A percentile compares a stretch with the other conserved stretches of the same genome.
These are phyloP conservation scores for Mergus octosetaceus DNA, from an alignment of 2,797 vertebrate species.

Conservation along the genomic window DNA sequence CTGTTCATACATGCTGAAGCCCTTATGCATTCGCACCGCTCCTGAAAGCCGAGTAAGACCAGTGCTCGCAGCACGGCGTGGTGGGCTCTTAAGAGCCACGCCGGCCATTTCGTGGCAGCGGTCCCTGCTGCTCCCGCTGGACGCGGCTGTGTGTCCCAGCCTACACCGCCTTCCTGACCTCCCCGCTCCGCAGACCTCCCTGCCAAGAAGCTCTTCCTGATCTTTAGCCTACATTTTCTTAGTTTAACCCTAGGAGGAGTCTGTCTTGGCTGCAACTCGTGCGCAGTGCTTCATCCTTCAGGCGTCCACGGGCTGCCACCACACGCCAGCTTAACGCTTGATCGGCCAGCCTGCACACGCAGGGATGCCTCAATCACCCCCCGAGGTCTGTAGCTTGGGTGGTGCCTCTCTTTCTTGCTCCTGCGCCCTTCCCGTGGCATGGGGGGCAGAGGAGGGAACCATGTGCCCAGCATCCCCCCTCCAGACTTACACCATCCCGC, in stretches of 20 bases:
- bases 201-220: not conserved
- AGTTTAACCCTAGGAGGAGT: not conserved
- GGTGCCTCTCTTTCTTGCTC: not conserved
- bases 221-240: not conserved
- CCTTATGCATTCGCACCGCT: accelerated
- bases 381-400: accelerated
- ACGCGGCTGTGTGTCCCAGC: not conserved
- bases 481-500: accelerated
- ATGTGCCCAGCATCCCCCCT: accelerated
- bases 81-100: accelerated
- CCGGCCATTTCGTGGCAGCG: accelerated
- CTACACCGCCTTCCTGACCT: not conserved
- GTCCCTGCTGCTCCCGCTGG: accelerated
- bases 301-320: accelerated
- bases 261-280: not conserved
- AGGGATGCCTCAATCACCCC: not conserved
- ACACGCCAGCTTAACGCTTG: not conserved
- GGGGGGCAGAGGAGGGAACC: accelerated
- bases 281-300: not conserved
- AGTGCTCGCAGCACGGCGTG: accelerated
- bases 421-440: not conserved
- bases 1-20: not conserved
- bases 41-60: accelerated
- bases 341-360: accelerated
- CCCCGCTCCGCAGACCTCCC: accelerated